These are phyloP conservation scores for Lepidostoma basale DNA, from an alignment of 1,140 invertebrate species.

Conservation along the genomic window DNA sequence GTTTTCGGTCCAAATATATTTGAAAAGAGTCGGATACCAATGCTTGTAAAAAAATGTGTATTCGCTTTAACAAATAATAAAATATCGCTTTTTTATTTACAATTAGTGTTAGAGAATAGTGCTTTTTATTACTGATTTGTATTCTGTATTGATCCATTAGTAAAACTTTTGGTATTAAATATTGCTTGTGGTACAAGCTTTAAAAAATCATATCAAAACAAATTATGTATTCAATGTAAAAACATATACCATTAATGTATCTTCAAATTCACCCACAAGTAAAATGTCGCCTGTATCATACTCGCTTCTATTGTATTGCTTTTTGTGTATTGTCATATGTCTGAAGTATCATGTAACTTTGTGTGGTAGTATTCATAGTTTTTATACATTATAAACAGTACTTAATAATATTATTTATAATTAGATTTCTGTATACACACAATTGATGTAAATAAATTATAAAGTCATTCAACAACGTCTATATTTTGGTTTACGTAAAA, in stretches of 20 bases:
- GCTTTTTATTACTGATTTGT: background rate
- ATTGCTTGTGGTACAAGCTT: constrained; percentile 29
- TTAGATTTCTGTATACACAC: too few relatives aligned
- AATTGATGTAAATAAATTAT: too few relatives aligned
- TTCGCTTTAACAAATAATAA: background rate
- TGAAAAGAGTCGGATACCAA: background rate
- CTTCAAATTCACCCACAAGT: background rate
- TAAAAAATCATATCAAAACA: constrained; percentile 23
- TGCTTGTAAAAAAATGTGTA: background rate
- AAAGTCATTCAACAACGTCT: too few relatives aligned
- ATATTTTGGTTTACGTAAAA: too few relatives aligned
- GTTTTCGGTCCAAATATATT: constrained; percentile 15
- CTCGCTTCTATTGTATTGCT: background rate
- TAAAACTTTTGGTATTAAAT: background rate
- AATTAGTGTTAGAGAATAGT: background rate
- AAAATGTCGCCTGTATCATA: background rate
- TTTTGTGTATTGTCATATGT: background rate
- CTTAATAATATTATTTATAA: background rate
- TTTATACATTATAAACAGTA: background rate
- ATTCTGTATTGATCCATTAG: background rate
- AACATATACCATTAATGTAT: background rate
- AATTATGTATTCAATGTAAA: background rate
- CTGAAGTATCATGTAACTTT: background rate
- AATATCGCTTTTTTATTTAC: background rate
- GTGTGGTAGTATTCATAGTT: background rate